A percentile compares a stretch with the other conserved stretches of the same genome.
Evolutionary conservation across 2,113 vertebrate species (phyloP).

Genomic region (Formicarius rufipectus): DNA sequence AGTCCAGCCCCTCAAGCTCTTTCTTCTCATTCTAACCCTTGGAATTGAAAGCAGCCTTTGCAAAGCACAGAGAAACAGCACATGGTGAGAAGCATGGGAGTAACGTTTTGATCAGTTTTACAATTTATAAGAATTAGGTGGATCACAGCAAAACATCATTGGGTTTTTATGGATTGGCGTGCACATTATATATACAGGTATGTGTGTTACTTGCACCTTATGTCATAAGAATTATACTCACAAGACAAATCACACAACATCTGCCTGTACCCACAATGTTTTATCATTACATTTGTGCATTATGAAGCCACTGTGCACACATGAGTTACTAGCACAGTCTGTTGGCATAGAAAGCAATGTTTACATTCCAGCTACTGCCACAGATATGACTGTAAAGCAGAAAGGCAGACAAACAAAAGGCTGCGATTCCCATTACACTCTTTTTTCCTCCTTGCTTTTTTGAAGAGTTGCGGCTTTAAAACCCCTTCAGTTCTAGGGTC

Average conservation of each 20-base stretch:
- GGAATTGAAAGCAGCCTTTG: not conserved
- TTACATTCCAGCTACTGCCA: not conserved
- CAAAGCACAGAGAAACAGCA: not conserved
- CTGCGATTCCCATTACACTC: not conserved
- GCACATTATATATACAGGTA: not conserved
- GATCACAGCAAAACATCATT: not conserved
- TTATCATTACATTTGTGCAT: not conserved
- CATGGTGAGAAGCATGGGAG: not conserved
- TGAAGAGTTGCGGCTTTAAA: not conserved
- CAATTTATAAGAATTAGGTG: not conserved
- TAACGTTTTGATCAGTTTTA: not conserved
- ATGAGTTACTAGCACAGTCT: not conserved
- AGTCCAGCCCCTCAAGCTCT: not conserved
- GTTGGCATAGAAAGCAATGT: not conserved
- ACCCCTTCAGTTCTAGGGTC: not conserved
- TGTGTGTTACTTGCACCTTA: not conserved
- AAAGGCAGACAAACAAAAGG: slow-evolving; percentile 11
- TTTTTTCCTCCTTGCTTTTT: not conserved
- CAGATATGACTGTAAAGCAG: not conserved
- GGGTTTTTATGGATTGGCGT: not conserved
- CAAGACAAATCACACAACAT: not conserved
- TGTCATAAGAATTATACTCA: not conserved
- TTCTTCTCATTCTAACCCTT: not conserved
- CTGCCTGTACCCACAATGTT: not conserved
- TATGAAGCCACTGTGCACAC: not conserved